Evolutionary conservation across 2,888 invertebrate genomes (phyloP), one percentile per base, ranked within the genome.

Genomic region (Rhagonycha fulva): DNA sequence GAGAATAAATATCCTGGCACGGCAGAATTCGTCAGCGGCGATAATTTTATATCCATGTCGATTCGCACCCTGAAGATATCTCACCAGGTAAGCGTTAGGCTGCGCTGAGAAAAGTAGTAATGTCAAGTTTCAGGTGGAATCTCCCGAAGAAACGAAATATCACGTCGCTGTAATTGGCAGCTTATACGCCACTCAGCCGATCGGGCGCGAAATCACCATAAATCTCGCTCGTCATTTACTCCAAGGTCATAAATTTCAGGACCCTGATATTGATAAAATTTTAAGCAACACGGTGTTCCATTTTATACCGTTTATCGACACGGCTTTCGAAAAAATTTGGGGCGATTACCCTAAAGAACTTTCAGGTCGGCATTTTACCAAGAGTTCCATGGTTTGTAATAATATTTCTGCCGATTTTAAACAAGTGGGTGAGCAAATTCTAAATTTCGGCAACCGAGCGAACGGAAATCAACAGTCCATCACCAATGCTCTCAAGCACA

Each of bases 91-190:
- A 68, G 62, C 62, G 62, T 11, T 0, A 28, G 9, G 14, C 14
- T 1, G 9, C 3, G 68, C 14, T 4, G 7, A 3, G 11, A 68
- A 14, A 47, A 19, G 7, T 47, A 4, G 3, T 30, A 14, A 32
- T n/a, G 11, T 26, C 24, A 26, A 14, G n/a, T 81, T 82, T 84
- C 86, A 95, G 95, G 89, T 94, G 78, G 94, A 94, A 0, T 90
- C 92, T 1, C 93, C 94, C 0, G 95, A 95, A 83, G 96, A 96
- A 85, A 90, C 89, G 1, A 96, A 97, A 88, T 93, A 95, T 84
- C 95, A 95, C 84, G 90, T 98, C 14, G 93, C 94, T 0, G 86
- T 98, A n/a, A 88, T 96, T 28, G 97, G 97, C 78, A 96, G 96
- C 71, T 87, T 96, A 70, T 95, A 93, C 85, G 94, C 92, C 0